Evolutionary conservation across 2,888 invertebrate species (phyloP).

Genomic region (Laothoe populi): DNA sequence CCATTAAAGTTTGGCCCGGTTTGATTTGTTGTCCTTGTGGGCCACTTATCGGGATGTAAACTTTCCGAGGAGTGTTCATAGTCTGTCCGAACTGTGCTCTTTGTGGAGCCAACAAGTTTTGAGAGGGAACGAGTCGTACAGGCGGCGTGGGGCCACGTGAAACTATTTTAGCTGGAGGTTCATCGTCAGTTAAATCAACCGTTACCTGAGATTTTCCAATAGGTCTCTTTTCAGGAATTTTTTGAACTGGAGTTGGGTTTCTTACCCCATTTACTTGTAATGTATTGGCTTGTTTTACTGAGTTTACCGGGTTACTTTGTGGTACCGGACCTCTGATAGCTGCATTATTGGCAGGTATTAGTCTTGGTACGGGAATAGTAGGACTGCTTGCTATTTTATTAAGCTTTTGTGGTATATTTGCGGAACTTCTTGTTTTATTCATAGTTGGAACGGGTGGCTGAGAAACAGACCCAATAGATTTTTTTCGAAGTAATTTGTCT

Average conservation of each 20-base stretch:
- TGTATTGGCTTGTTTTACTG: constrained; percentile 33
- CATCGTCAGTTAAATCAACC: constrained; percentile 91
- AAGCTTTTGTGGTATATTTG: constrained; percentile 35
- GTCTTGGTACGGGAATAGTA: constrained; percentile 72
- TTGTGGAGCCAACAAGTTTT: constrained; percentile 59
- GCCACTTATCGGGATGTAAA: constrained; percentile 75
- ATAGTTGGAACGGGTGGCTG: constrained; percentile 26
- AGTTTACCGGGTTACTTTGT: constrained; percentile 34
- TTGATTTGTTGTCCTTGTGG: constrained; percentile 57
- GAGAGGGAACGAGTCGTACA: constrained; percentile 66
- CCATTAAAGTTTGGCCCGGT: constrained; percentile 64
- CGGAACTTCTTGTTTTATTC: constrained; percentile 29
- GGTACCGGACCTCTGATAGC: constrained; percentile 40
- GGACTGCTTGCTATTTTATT: constrained; percentile 42
- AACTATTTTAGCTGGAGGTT: constrained; percentile 76
- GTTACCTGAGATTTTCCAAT: constrained; percentile 57
- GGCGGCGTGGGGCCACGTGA: constrained; percentile 54
- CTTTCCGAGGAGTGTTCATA: constrained; percentile 67
- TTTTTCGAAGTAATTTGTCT: constrained; percentile 51
- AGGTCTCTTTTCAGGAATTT: constrained; percentile 70
- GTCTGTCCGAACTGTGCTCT: constrained; percentile 46
- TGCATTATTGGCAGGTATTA: constrained; percentile 73
- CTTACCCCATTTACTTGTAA: constrained; percentile 49
- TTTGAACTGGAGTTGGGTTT: constrained; percentile 44
- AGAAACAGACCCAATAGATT: constrained; percentile 22